These are phyloP conservation scores for Drosophila azteca DNA, from an alignment of 1,140 invertebrate species.

Conservation along the genomic window DNA sequence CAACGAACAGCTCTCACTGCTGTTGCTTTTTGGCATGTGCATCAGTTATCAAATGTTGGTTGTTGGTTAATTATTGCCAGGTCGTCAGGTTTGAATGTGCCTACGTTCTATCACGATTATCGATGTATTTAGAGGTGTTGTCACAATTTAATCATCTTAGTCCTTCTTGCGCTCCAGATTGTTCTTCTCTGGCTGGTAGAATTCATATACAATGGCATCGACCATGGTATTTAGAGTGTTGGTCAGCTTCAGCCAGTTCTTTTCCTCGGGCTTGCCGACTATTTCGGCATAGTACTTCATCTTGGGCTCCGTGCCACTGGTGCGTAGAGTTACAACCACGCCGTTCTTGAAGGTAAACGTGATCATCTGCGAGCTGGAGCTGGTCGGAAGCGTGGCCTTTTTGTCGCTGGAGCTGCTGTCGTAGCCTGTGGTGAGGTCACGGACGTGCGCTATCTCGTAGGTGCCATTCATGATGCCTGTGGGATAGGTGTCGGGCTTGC, in stretches of 20 bases:
- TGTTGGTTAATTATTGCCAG: conserved; percentile 31
- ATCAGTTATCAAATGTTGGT: conserved; percentile 16
- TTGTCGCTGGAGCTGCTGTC: conserved; percentile 90
- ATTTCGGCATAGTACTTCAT: conserved; percentile 99
- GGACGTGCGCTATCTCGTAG: conserved; percentile 89
- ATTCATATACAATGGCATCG: conserved; percentile 90
- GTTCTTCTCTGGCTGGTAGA: conserved; percentile 91
- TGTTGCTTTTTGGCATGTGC: conserved; percentile 49
- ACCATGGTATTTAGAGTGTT: conserved; percentile 90
- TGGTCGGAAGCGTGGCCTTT: conserved; percentile 91
- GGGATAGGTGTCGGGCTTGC: conserved; percentile 87
- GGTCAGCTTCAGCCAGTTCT: conserved; percentile 88
- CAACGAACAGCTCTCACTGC: conserved; percentile 23
- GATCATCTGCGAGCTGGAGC: conserved; percentile 95
- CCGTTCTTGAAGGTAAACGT: conserved; percentile 96
- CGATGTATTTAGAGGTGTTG: background rate
- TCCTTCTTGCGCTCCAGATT: conserved; percentile 85
- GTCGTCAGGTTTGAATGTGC: background rate
- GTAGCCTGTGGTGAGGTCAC: conserved; percentile 95
- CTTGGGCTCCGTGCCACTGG: conserved; percentile 99
- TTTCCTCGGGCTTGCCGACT: conserved; percentile 88
- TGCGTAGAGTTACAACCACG: conserved; percentile 93
- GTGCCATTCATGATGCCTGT: conserved; percentile 87
- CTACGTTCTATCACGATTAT: too few relatives aligned
- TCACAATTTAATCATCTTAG: conserved; percentile 44